Evolutionary conservation across 1,140 invertebrate genomes (phyloP).

Genomic region (Euwallacea similis): DNA sequence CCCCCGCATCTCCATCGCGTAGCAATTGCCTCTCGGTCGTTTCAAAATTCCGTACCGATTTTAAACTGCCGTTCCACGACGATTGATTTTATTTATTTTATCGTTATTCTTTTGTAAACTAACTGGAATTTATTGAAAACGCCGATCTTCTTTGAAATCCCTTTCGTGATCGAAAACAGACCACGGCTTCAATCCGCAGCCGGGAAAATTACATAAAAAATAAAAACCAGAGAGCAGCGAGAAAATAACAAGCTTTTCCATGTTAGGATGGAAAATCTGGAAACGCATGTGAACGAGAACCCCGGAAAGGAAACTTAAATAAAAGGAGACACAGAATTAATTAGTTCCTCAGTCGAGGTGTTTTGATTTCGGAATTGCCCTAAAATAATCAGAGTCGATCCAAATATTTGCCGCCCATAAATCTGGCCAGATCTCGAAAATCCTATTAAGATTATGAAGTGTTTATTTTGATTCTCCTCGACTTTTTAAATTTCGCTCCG

Average conservation of each 20-base stretch:
- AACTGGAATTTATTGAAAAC: conserved; percentile 21
- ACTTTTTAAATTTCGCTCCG: conserved; percentile 45
- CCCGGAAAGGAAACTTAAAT: neutral
- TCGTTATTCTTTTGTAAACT: conserved; percentile 29
- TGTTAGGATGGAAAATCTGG: no score
- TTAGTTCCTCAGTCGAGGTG: conserved; percentile 10
- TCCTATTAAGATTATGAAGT: conserved; percentile 46
- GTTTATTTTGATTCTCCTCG: conserved; percentile 45
- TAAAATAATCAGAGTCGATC: conserved; percentile 34
- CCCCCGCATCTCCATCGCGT: neutral
- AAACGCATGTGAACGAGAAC: no score
- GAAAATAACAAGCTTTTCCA: no score
- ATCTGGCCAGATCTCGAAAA: conserved; percentile 30
- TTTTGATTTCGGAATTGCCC: conserved; percentile 35
- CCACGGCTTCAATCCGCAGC: conserved; percentile 9
- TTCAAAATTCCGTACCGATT: conserved; percentile 29
- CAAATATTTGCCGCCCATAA: conserved; percentile 38
- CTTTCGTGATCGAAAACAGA: conserved; percentile 30
- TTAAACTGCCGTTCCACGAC: conserved; percentile 28
- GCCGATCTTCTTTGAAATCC: conserved; percentile 15
- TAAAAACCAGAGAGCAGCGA: no score
- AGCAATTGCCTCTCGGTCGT: conserved; percentile 9
- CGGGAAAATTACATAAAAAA: neutral
- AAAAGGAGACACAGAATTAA: neutral
- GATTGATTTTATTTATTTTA: conserved; percentile 34